Base-by-base conservation (phyloP, 2,888 invertebrate species). In the Drosophila parthenogenetica region DNA sequence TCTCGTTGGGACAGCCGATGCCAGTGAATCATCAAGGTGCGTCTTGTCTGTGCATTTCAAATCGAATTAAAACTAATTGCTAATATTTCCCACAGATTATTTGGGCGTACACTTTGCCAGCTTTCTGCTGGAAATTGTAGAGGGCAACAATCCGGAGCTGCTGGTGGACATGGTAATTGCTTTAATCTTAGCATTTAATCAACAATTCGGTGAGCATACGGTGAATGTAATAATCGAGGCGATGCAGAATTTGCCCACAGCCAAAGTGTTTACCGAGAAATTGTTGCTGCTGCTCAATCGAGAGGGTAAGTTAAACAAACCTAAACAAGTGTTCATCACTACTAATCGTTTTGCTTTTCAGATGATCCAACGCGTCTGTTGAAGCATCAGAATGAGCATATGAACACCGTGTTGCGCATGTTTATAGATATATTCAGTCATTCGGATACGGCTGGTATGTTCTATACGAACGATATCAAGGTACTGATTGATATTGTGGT, bases 381-480 rank as follows among this genome's bases (percentile, higher is more conserved):
- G 90, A 96, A 97, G 83, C 97, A 97, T 91, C 79, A 84, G 35
- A 95, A 95, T 86, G 94, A 95, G 69, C 96, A 96, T 1, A 94
- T 95, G 55, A 97, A 98, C 93, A 96, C 98, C 0, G 95, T 98
- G 8, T 93, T 98, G 50, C 98, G 98, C 93, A 94, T 99, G 81
- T 95, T 97, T 79, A 95, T 95, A 46, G 98, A 99, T 92, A 93
- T 98, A 77, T 98, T 98, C 92, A 95, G 95, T 71, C 94, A 94
- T 79, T 94, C 94, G 76, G 94, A 94, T 74, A 97, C 98, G 0
- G 96, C 98, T 0, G 94, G 95, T 77, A 94, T 98, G 73, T 97
- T 98, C 93, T 99, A 99, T 92, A 97, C 98, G 0, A 99, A 98
- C 90, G 99, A 99, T 91, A 95, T 97, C 43, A 97, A 97, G 92